phyloP scores from a whole-genome alignment of 2,888 invertebrate genomes.

The Agrilus biguttatus region DNA sequence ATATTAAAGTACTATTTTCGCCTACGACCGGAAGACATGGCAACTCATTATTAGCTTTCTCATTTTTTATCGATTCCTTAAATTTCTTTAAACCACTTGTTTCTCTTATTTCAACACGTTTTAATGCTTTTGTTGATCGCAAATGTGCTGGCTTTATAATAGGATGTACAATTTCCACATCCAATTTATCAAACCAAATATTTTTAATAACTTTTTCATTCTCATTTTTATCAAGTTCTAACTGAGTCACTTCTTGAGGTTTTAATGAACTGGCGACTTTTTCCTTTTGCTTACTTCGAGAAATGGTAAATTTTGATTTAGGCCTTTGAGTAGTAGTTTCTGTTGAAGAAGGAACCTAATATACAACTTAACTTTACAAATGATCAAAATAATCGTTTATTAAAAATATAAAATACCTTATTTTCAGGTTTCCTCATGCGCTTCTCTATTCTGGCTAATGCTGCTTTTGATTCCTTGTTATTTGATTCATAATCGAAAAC shows the following conservation, averaged over 20 bases:
- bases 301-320: conserved; percentile 21
- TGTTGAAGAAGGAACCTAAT: neutral
- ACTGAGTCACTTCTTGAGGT: neutral
- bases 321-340: conserved; percentile 13
- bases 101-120: conserved; percentile 29
- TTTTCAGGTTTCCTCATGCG: conserved; percentile 13
- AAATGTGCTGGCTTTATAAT: conserved; percentile 49
- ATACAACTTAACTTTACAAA: too few species aligned
- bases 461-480: conserved; percentile 52
- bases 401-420: neutral
- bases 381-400: neutral
- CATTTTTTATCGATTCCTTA: conserved; percentile 3
- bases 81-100: conserved; percentile 7
- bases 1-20: conserved; percentile 8
- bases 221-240: conserved; percentile 30
- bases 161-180: conserved; percentile 30
- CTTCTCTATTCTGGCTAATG: conserved; percentile 41
- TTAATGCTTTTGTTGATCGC: conserved; percentile 47
- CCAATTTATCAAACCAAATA: conserved; percentile 24
- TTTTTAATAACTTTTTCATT: conserved; percentile 22
- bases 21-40: conserved; percentile 8
- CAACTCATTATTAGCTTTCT: conserved; percentile 2
- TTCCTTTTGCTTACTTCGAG: conserved; percentile 16
- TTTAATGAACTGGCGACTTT: neutral
- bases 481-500: conserved; percentile 65